Evolutionary conservation across 2,888 invertebrate genomes (phyloP), one percentile per base, ranked within the genome.

Genomic region (Tetranychus piercei): DNA sequence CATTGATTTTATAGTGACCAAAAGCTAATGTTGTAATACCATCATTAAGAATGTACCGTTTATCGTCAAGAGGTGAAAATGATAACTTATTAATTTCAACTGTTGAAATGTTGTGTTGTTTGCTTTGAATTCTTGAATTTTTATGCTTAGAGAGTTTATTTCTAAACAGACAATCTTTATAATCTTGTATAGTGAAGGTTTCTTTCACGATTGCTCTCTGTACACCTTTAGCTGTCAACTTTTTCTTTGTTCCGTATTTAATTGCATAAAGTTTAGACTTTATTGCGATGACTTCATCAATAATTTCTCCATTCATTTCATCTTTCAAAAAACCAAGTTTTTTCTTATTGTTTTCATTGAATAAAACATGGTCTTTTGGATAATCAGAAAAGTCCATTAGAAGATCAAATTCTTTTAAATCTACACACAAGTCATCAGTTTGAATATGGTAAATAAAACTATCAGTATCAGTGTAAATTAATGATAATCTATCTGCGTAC

Each of bases 381-480:
- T 81, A 82, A 72, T 81, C 79, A 70, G 77, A 78, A 1, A 79
- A 79, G 74, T 80, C 79, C 72, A 78, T 80, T 9, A 75, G 18
- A 23, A 66, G 6, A 0, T 43, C n/a, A 4, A 76, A n/a, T 73
- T 44, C 18, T 44, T 71, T 23, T 73, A 80, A 77, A 76, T 80
- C 80, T 74, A 76, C 43, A 75, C 80, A 80, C 23, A 80, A 18
- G 74, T 81, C 79, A 11, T 76, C 73, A 20, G 79, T 81, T 74
- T 76, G 70, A 34, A 81, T 78, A 15, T 79, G 76, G 75, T 79
- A 79, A 15, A 78, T 77, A 5, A 80, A 75, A 71, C 76, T 76
- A 74, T 81, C 80, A 5, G 81, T 82, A 77, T 82, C 80, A 9
- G 79, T 80, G 76, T 79, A 80, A n/a, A 78, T 74, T 18, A 81